Base-by-base conservation (phyloP, 2,113 vertebrate species). In the Myxocyprinus asiaticus region DNA sequence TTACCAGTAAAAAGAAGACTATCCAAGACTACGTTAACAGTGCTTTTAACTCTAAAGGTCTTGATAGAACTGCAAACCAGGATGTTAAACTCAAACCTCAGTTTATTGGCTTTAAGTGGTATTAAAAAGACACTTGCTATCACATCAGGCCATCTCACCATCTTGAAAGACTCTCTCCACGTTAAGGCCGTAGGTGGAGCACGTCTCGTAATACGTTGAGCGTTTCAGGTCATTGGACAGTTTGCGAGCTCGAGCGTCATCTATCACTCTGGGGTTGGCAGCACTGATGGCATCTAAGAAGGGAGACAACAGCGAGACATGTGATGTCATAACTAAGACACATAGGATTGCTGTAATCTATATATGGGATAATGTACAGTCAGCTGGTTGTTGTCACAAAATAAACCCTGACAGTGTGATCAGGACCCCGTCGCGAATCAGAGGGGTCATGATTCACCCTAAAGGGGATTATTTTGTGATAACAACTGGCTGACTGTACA, bases 141-240 rank as follows among this genome's bases (percentile, higher is more conserved):
- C 33, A 47, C 33, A 15, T 79, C 50, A 12, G 12, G 9, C 15
- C 63, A 44, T 77, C 93, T 94, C 93, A 99, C 98, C 98, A 0
- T 99, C 98, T 92, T 99, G 98, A 94, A 99, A 99, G 93, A 99
- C 97, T 55, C 98, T 94, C 87, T 99, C 98, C 91, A 99, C 98
- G 0, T 99, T 99, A 83, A 99, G 95, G 44, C 98, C 98, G 0
- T 99, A 99, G 82, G 98, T 99, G 9, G 98, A 96, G 45, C 98
- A 99, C 5, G 98, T 99, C 93, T 99, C 98, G 0, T 99, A 99
- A 88, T 99, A 99, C 0, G 98, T 99, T 90, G 96, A 99, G 80
- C 98, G 96, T 88, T 99, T 99, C 92, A 99, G 64, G 78, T 99
- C 98, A 0, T 98, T 99, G 86, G 98, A 99, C 76, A 99, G 89